Percentiles rank a stretch among this genome's conserved stretches.
Conservation (phyloP, 2,113 vertebrate genomes). For the Notechis scutatus region DNA sequence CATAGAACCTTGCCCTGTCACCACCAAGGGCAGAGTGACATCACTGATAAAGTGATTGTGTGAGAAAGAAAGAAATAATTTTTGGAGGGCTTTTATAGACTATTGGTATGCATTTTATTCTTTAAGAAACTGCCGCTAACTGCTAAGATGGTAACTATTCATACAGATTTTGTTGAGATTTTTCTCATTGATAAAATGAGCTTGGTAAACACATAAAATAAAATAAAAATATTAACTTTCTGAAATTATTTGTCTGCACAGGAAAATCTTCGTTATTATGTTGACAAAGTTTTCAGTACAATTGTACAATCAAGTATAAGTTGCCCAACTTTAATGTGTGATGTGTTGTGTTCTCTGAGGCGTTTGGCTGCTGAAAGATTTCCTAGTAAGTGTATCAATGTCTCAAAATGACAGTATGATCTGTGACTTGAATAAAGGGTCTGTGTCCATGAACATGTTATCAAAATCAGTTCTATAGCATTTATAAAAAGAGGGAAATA, state of each 20-base stretch:
- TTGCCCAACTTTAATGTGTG: conserved; percentile 97
- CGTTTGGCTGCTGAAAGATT: conserved; percentile 90
- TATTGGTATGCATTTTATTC: neutral
- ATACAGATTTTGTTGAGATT: neutral
- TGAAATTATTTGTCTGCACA: conserved; percentile 63
- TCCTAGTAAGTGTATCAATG: conserved; percentile 79
- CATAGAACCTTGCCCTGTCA: neutral
- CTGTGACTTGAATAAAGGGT: neutral
- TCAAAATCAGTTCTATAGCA: neutral
- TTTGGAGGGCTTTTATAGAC: neutral
- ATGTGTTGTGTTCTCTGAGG: conserved; percentile 90
- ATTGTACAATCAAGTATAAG: conserved; percentile 93
- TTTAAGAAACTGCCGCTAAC: neutral
- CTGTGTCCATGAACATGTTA: neutral
- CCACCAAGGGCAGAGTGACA: neutral
- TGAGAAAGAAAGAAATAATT: neutral
- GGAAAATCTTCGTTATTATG: conserved; percentile 93
- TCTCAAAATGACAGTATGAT: neutral
- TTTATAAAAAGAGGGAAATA: neutral
- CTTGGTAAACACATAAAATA: neutral
- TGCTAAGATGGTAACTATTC: neutral
- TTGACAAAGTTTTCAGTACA: conserved; percentile 94
- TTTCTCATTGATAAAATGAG: neutral
- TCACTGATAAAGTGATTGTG: neutral
- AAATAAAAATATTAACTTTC: neutral